Conservation (phyloP, 2,888 invertebrate species). For the Blera fallax region DNA sequence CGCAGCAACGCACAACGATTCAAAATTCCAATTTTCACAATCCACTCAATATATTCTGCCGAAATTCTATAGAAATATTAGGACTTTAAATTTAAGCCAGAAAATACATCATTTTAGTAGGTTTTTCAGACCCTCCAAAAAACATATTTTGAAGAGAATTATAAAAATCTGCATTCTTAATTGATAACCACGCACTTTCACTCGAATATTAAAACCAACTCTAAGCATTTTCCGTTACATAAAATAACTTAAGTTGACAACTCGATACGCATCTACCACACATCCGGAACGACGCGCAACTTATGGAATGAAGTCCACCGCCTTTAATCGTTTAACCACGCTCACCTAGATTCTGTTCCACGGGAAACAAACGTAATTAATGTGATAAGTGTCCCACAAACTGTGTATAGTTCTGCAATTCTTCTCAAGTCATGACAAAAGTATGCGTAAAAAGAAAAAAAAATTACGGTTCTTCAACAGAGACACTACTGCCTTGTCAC, state of each 20-base stretch:
- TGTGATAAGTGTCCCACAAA: constrained; percentile 66
- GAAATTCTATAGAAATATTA: too few relatives aligned
- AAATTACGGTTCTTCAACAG: constrained; percentile 56
- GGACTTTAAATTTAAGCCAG: too few relatives aligned
- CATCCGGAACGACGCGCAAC: constrained; percentile 58
- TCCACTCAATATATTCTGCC: too few relatives aligned
- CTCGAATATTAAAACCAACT: too few relatives aligned
- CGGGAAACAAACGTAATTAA: constrained; percentile 65
- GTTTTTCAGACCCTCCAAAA: too few relatives aligned
- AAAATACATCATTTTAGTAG: too few relatives aligned
- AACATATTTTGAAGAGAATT: too few relatives aligned
- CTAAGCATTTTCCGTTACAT: not conserved
- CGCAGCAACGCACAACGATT: too few relatives aligned
- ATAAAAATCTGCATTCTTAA: too few relatives aligned
- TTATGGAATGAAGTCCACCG: constrained; percentile 43
- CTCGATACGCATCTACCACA: constrained; percentile 34
- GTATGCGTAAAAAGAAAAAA: constrained; percentile 41
- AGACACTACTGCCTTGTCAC: constrained; percentile 29
- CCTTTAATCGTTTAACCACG: constrained; percentile 53
- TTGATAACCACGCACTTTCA: too few relatives aligned
- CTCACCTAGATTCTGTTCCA: constrained; percentile 68
- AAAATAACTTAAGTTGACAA: not conserved
- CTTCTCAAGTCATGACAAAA: constrained; percentile 48
- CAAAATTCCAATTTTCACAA: too few relatives aligned
- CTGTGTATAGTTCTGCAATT: constrained; percentile 56